Evolutionary conservation across 2,888 invertebrate genomes (phyloP).

Genomic region (Phyllotreta striolata): DNA sequence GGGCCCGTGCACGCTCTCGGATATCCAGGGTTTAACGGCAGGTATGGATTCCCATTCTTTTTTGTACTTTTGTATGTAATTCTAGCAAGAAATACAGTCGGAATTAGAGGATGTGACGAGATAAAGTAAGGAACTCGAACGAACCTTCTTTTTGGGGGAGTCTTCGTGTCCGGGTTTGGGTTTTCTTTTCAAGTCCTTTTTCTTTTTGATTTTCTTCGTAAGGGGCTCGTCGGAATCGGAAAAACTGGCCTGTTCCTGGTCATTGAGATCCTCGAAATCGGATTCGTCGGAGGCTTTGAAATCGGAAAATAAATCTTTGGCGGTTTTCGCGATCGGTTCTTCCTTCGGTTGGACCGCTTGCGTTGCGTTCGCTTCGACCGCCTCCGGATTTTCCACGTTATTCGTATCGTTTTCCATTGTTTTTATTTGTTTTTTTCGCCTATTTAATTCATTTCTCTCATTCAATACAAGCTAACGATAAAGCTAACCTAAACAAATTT

Average conservation of each 20-base stretch:
- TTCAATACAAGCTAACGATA: too few species aligned
- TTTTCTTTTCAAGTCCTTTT: constrained; percentile 35
- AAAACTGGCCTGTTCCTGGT: constrained; percentile 42
- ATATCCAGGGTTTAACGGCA: constrained; percentile 57
- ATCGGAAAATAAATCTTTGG: constrained; percentile 53
- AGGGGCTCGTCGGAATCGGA: constrained; percentile 47
- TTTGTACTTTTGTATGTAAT: constrained; percentile 56
- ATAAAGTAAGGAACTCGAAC: neutral
- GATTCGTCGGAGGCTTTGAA: constrained; percentile 51
- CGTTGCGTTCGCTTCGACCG: constrained; percentile 42
- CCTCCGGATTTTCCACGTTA: constrained; percentile 29
- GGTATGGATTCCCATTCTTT: constrained; percentile 59
- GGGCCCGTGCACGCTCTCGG: constrained; percentile 56
- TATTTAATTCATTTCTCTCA: too few species aligned
- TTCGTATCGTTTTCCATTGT: constrained; percentile 24
- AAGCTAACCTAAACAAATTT: too few species aligned
- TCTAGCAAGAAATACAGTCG: constrained; percentile 40
- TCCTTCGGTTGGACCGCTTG: constrained; percentile 39
- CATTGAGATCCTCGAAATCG: constrained; percentile 43
- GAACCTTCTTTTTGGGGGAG: constrained; percentile 43
- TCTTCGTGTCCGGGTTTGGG: constrained; percentile 30
- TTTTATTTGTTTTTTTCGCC: neutral
- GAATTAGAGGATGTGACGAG: neutral
- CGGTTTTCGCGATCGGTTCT: constrained; percentile 46
- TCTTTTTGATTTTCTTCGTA: constrained; percentile 47